Evolutionary conservation across 2,888 invertebrate genomes (phyloP).

Genomic region (Sesamia inferens): DNA sequence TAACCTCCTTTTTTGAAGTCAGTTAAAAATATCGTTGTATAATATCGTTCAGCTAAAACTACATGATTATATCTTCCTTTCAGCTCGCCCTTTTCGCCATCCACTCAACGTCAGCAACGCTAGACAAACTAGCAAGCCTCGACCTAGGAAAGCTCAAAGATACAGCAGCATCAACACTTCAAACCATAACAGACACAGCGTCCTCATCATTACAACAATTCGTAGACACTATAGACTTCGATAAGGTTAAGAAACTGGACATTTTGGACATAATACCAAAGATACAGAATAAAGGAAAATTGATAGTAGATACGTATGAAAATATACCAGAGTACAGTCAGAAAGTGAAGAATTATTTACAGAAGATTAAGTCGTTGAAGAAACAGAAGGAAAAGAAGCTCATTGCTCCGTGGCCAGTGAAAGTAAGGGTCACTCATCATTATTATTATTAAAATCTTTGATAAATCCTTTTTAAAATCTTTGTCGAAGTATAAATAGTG

Average conservation of each 20-base stretch:
- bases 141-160: slow-evolving; percentile 74
- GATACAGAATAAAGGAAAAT: slow-evolving; percentile 59
- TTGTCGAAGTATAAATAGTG: not conserved
- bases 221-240: slow-evolving; percentile 72
- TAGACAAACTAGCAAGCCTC: slow-evolving; percentile 71
- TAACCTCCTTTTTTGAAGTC: too few relatives aligned
- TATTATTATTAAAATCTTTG: slow-evolving; percentile 29
- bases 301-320: slow-evolving; percentile 56
- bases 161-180: slow-evolving; percentile 71
- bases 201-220: slow-evolving; percentile 68
- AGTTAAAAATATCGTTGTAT: too few relatives aligned
- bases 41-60: not conserved
- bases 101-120: slow-evolving; percentile 73
- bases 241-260: slow-evolving; percentile 73
- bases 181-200: slow-evolving; percentile 66
- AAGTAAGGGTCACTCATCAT: slow-evolving; percentile 57
- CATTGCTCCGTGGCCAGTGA: slow-evolving; percentile 65
- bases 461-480: too few relatives aligned
- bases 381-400: slow-evolving; percentile 53
- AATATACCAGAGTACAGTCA: slow-evolving; percentile 56
- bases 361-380: slow-evolving; percentile 55
- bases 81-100: slow-evolving; percentile 75
- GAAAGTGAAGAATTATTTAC: slow-evolving; percentile 42
- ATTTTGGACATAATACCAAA: slow-evolving; percentile 72
- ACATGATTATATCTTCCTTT: slow-evolving; percentile 39